phyloP scores from a whole-genome alignment of 2,888 invertebrate genomes.

The Tridacna gigas region DNA sequence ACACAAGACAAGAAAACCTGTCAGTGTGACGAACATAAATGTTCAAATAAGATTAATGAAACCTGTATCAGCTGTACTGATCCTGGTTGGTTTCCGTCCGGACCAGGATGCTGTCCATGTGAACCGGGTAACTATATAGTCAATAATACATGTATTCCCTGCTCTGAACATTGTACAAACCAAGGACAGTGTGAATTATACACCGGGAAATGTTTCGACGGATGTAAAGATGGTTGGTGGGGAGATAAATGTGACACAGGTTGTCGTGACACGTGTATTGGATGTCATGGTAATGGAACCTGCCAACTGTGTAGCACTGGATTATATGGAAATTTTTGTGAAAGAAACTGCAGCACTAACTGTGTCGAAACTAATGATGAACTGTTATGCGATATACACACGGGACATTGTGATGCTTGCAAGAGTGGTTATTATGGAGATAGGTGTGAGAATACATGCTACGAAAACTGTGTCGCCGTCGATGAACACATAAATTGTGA shows the following conservation, averaged over 20 bases:
- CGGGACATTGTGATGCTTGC: not conserved
- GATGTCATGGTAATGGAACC: not conserved
- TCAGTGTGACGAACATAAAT: not conserved
- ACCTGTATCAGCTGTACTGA: not conserved
- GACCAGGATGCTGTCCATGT: conserved; percentile 1
- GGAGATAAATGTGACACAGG: not conserved
- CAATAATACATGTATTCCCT: not conserved
- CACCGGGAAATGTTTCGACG: not conserved
- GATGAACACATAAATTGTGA: too few species aligned
- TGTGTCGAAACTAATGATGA: not conserved
- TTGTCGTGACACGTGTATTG: not conserved
- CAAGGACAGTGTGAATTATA: not conserved
- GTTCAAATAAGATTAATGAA: not conserved
- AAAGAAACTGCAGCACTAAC: not conserved
- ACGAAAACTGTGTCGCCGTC: not conserved
- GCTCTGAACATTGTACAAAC: not conserved
- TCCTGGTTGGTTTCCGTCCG: not conserved
- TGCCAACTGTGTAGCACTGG: not conserved
- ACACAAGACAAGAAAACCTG: not conserved
- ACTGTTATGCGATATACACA: not conserved
- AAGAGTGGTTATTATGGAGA: not conserved
- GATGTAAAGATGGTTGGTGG: not conserved
- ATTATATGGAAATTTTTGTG: too few species aligned
- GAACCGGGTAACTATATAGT: not conserved
- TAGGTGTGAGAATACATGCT: not conserved